A percentile compares a stretch with the other conserved stretches of the same genome.
Evolutionary conservation across 2,797 vertebrate species (phyloP).

Genomic region (Sparidentex hasta): DNA sequence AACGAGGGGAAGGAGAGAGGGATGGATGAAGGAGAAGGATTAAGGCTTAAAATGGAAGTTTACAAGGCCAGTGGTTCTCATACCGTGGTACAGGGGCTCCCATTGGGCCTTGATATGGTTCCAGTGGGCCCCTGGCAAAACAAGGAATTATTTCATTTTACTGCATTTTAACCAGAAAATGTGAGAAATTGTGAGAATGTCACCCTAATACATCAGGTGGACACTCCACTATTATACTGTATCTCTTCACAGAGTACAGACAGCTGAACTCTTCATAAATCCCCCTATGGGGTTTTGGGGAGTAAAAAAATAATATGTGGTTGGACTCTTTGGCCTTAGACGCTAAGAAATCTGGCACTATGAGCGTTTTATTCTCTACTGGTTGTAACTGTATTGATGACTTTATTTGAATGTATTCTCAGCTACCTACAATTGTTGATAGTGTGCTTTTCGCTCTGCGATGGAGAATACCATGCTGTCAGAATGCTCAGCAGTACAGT

Average conservation of each 20-base stretch:
- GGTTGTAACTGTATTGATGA: neutral
- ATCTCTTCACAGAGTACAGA: neutral
- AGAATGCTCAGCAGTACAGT: no score
- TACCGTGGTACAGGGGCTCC: slow-evolving; percentile 29
- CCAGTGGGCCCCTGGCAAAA: slow-evolving; percentile 43
- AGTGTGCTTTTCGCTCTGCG: neutral
- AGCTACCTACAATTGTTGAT: neutral
- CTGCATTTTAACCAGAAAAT: slow-evolving; percentile 39
- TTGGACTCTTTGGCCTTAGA: neutral
- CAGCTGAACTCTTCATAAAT: neutral
- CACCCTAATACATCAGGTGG: neutral
- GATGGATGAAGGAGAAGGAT: slow-evolving; percentile 60
- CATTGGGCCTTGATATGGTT: slow-evolving; percentile 42
- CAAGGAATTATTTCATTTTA: slow-evolving; percentile 46
- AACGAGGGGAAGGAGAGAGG: slow-evolving; percentile 29
- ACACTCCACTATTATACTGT: neutral
- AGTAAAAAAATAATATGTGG: slow-evolving; percentile 4
- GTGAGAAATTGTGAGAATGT: slow-evolving; percentile 9
- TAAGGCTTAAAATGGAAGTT: slow-evolving; percentile 67
- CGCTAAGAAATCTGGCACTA: neutral
- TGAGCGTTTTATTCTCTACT: neutral
- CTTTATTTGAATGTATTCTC: neutral
- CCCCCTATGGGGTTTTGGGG: neutral
- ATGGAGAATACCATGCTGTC: neutral
- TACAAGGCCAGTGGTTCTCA: slow-evolving; percentile 56